Evolutionary conservation across 1,140 invertebrate species (phyloP).

Genomic region (Heliconius himera): DNA sequence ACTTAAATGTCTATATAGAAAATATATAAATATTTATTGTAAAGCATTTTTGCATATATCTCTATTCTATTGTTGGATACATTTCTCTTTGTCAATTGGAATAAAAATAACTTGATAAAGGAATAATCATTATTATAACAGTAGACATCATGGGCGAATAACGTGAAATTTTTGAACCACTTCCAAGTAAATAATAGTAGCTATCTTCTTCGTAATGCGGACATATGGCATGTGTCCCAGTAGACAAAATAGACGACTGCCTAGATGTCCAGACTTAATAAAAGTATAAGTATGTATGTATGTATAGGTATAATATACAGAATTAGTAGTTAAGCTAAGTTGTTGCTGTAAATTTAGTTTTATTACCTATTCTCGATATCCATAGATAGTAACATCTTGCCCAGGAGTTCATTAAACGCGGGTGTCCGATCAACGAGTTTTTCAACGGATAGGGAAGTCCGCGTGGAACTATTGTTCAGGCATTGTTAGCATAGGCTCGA

Average conservation of each 20-base stretch:
- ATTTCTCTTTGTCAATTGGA: neutral
- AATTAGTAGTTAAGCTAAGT: neutral
- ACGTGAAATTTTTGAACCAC: conserved; percentile 65
- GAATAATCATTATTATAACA: conserved; percentile 33
- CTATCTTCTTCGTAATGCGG: conserved; percentile 59
- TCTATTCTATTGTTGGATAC: neutral
- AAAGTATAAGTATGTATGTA: neutral
- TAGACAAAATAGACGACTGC: conserved; percentile 20
- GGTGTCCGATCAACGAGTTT: conserved; percentile 24
- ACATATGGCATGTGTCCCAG: conserved; percentile 41
- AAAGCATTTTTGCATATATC: neutral
- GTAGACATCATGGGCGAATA: conserved; percentile 53
- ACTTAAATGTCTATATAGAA: too few relatives aligned
- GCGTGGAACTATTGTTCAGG: conserved; percentile 38
- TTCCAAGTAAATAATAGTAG: conserved; percentile 65
- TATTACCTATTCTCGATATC: neutral
- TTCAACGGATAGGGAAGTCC: conserved; percentile 37
- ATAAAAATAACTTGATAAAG: neutral
- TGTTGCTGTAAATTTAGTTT: neutral
- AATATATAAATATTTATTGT: neutral
- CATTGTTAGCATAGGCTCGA: conserved; percentile 40
- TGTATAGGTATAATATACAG: neutral
- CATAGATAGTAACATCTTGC: neutral
- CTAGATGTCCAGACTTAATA: conserved; percentile 27
- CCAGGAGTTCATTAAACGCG: conserved; percentile 6